Percentiles rank a stretch among this genome's conserved stretches.
Conservation (phyloP, 2,113 vertebrate genomes). For the Tursiops truncatus region DNA sequence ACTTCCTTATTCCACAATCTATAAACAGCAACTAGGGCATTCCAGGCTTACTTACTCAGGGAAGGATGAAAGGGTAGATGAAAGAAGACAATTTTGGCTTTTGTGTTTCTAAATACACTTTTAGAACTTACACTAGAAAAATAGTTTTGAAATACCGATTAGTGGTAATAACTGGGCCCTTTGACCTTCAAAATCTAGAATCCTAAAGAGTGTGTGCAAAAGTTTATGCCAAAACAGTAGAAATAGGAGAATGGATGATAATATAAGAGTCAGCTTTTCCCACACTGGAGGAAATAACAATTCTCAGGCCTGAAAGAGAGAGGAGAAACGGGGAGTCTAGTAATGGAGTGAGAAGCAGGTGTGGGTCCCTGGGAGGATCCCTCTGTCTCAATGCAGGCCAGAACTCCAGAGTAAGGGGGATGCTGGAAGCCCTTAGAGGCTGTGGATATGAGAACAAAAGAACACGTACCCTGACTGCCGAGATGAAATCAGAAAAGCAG, state of each 20-base stretch:
- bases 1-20: background rate
- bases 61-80: background rate
- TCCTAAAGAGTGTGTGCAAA: background rate
- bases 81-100: slow-evolving; percentile 7
- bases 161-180: background rate
- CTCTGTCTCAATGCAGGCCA: background rate
- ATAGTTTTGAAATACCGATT: background rate
- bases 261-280: background rate
- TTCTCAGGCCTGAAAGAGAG: background rate
- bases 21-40: background rate
- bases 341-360: background rate
- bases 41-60: background rate
- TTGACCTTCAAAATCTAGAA: background rate
- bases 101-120: background rate
- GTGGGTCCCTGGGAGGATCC: background rate
- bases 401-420: background rate
- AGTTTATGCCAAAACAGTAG: background rate
- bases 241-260: background rate
- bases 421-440: background rate
- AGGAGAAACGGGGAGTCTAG: background rate
- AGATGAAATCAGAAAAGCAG: background rate
- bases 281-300: background rate
- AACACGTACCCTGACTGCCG: background rate
- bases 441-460: background rate
- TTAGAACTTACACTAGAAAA: background rate